Evolutionary conservation across 1,140 invertebrate species (phyloP).

Genomic region (Cotesia chilonis): DNA sequence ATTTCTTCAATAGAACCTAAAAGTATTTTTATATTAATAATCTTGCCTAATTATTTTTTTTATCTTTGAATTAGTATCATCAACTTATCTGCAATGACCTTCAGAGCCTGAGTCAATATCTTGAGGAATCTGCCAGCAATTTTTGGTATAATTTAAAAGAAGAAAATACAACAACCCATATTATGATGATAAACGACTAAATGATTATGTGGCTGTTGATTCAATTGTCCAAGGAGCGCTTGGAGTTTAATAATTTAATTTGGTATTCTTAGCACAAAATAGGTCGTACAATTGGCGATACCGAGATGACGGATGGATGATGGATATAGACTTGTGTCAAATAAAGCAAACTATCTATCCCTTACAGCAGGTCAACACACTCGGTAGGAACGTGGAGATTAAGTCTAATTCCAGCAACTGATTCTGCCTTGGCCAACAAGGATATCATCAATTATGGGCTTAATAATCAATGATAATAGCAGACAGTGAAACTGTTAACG

Average conservation of each 20-base stretch:
- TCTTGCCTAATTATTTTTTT: too few species aligned
- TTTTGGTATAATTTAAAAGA: background rate
- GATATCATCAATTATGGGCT: constrained; percentile 29
- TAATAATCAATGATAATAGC: background rate
- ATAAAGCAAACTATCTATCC: constrained; percentile 21
- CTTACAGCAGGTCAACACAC: constrained; percentile 16
- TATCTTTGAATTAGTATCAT: too few species aligned
- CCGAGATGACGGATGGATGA: constrained; percentile 1
- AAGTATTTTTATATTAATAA: too few species aligned
- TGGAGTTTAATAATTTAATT: constrained; percentile 61
- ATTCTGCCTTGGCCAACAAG: constrained; percentile 13
- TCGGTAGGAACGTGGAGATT: constrained; percentile 39
- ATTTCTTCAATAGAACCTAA: too few species aligned
- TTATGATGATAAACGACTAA: background rate
- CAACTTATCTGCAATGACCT: too few species aligned
- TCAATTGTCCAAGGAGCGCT: constrained; percentile 42
- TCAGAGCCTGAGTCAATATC: too few species aligned
- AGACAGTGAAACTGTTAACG: background rate
- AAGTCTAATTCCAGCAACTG: constrained; percentile 6
- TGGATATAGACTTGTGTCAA: constrained; percentile 21
- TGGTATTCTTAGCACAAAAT: constrained; percentile 65
- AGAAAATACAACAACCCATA: background rate
- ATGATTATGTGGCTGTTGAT: constrained; percentile 39
- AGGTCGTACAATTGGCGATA: constrained; percentile 55
- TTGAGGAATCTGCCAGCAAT: too few species aligned